These are phyloP conservation scores for Mythimna vitellina DNA, from an alignment of 2,888 invertebrate species.

Conservation along the genomic window DNA sequence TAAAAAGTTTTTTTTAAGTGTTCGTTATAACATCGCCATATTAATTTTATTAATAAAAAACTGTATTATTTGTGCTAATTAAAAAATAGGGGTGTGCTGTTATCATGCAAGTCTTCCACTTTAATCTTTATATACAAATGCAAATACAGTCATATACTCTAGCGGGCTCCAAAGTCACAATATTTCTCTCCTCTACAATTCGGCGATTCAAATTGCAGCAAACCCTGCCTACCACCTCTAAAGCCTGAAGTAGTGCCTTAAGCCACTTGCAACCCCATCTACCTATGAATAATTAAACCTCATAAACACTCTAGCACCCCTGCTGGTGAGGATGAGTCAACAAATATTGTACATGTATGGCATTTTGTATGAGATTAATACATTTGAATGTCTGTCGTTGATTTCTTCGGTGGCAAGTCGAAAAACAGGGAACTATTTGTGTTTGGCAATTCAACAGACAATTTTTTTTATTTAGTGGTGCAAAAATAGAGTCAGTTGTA, in stretches of 20 bases:
- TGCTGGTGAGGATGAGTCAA: constrained; percentile 46
- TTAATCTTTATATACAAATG: not conserved
- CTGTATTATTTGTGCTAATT: too few species aligned
- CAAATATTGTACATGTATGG: constrained; percentile 9
- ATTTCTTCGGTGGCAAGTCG: not conserved
- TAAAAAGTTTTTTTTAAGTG: too few species aligned
- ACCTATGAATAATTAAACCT: constrained; percentile 77
- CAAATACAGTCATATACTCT: not conserved
- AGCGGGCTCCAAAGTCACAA: not conserved
- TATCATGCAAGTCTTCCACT: not conserved
- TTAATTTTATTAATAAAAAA: too few species aligned
- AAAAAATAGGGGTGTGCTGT: too few species aligned
- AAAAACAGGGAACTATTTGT: not conserved
- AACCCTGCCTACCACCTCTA: constrained; percentile 14
- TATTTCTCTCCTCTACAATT: constrained; percentile 8
- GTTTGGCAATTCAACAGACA: not conserved
- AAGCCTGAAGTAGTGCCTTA: constrained; percentile 50
- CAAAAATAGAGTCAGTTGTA: too few species aligned
- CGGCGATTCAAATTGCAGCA: constrained; percentile 21
- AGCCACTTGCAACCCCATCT: constrained; percentile 59
- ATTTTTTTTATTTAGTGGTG: not conserved
- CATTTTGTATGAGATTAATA: constrained; percentile 19
- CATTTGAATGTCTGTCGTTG: not conserved
- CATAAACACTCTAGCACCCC: constrained; percentile 74
- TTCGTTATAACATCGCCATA: too few species aligned